These are phyloP conservation scores for Natator depressus DNA, from an alignment of 2,113 vertebrate genomes.

Conservation along the genomic window DNA sequence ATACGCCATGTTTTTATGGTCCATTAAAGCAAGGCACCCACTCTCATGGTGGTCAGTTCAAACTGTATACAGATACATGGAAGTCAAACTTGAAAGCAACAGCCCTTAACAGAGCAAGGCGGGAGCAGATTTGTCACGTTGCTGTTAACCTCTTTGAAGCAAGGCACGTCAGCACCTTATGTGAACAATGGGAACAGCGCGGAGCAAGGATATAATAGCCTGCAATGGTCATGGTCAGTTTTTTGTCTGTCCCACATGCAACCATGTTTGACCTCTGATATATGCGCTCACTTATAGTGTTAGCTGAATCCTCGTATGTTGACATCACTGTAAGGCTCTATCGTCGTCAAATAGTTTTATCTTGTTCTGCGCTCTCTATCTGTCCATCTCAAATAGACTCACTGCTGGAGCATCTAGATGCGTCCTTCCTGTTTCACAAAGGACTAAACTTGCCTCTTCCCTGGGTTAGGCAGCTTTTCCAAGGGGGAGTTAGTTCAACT, in stretches of 20 bases:
- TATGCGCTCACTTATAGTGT: not conserved
- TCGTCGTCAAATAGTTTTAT: not conserved
- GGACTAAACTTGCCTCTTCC: not conserved
- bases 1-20: not conserved
- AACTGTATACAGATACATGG: not conserved
- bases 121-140: not conserved
- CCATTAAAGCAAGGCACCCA: not conserved
- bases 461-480: rapidly evolving
- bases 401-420: constrained; percentile 36
- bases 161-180: not conserved
- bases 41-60: not conserved
- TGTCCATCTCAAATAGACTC: constrained; percentile 46
- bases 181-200: not conserved
- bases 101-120: not conserved
- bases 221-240: not conserved
- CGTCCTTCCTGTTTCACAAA: not conserved
- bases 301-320: not conserved
- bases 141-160: not conserved
- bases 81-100: not conserved
- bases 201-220: not conserved
- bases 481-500: constrained; percentile 12
- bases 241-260: not conserved
- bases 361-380: not conserved
- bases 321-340: not conserved
- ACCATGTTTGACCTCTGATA: not conserved